These are phyloP conservation scores for Oncorhynchus nerka DNA, from an alignment of 2,113 vertebrate genomes.

Conservation along the genomic window DNA sequence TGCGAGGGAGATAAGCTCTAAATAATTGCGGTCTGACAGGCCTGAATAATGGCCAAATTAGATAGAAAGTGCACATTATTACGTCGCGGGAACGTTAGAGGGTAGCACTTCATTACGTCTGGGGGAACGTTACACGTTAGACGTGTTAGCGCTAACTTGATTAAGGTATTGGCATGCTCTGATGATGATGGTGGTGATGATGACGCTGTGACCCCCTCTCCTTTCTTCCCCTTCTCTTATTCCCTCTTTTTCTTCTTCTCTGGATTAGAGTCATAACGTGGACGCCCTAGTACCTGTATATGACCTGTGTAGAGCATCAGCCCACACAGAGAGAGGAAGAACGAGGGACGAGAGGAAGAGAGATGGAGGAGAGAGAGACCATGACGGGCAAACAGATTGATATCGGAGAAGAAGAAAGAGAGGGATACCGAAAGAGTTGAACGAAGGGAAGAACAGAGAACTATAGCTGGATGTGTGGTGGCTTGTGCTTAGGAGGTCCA, in stretches of 20 bases:
- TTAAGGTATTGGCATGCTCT: conserved; percentile 50
- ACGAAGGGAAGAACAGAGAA: background rate
- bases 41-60: conserved; percentile 81
- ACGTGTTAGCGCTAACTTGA: conserved; percentile 62
- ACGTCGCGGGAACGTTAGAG: conserved; percentile 63
- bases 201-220: background rate
- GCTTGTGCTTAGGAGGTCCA: conserved; percentile 39
- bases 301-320: conserved; percentile 53
- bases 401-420: background rate
- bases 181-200: conserved; percentile 41
- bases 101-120: conserved; percentile 68
- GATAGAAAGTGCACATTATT: conserved; percentile 76
- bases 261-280: conserved; percentile 36
- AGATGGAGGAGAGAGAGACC: conserved; percentile 14
- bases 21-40: conserved; percentile 81
- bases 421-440: conserved; percentile 25
- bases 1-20: conserved; percentile 78
- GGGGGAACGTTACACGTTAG: conserved; percentile 63
- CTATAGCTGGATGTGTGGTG: background rate
- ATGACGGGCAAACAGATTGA: background rate
- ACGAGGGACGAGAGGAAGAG: conserved; percentile 6
- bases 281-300: conserved; percentile 50
- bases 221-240: conserved; percentile 9
- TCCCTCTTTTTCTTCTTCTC: conserved; percentile 32
- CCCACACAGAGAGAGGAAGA: conserved; percentile 42